These are phyloP conservation scores for Drosophila niveifrons DNA, from an alignment of 2,888 invertebrate genomes.

Conservation along the genomic window DNA sequence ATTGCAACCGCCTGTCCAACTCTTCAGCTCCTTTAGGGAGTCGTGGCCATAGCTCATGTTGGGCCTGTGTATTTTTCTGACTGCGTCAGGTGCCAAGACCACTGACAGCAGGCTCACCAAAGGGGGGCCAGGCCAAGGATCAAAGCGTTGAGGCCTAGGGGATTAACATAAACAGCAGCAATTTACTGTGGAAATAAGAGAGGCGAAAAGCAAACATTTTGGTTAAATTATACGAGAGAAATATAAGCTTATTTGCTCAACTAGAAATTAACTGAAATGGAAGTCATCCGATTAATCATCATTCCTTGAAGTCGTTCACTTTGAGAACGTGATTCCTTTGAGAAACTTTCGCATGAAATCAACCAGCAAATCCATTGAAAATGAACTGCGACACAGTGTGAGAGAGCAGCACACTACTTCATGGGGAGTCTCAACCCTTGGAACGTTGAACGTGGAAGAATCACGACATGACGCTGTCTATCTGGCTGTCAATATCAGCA, in stretches of 20 bases:
- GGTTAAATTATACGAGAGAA: neutral
- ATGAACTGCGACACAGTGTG: conserved; percentile 13
- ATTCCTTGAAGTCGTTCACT: conserved; percentile 1
- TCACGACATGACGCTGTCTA: conserved; percentile 65
- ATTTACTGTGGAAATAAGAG: neutral
- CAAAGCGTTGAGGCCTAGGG: neutral
- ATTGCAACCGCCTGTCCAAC: conserved; percentile 32
- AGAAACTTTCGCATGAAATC: conserved; percentile 9
- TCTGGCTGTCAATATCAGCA: conserved; percentile 69
- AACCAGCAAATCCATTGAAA: conserved; percentile 34
- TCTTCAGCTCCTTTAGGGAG: conserved; percentile 8
- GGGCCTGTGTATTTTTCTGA: conserved; percentile 25
- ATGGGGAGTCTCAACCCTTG: conserved; percentile 28
- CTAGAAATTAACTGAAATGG: conserved; percentile 1
- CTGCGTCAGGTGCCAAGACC: conserved; percentile 34
- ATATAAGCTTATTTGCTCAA: neutral
- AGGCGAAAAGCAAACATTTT: neutral
- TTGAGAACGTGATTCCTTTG: neutral
- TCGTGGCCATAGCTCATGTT: conserved; percentile 37
- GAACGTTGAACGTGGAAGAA: conserved; percentile 18
- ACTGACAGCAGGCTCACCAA: conserved; percentile 28
- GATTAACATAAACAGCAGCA: neutral
- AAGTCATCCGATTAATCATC: neutral
- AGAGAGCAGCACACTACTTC: neutral
- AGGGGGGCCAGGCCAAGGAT: conserved; percentile 12